phyloP scores from a whole-genome alignment of 1,140 invertebrate species.

The Hylaeus anthracinus region DNA sequence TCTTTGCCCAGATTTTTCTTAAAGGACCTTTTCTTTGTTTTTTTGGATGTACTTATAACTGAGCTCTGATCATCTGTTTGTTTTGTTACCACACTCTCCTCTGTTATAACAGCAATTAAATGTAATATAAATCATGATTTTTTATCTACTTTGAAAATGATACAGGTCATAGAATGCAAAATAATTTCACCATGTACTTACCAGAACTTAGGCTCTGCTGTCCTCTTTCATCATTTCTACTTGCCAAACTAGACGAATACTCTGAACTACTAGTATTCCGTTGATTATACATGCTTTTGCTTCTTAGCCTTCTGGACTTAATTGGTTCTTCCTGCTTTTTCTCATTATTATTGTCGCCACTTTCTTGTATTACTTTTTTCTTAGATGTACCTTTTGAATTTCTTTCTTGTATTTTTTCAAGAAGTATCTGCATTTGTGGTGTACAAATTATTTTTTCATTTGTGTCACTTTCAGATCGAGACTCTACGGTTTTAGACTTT shows the following conservation, averaged over 20 bases:
- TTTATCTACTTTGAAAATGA: not conserved
- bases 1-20: constrained; percentile 66
- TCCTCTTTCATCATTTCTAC: no score
- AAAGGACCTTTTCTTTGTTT: not conserved
- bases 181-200: not conserved
- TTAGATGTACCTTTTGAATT: not conserved
- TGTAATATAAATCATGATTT: not conserved
- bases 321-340: not conserved
- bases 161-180: not conserved
- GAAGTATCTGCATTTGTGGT: constrained; percentile 56
- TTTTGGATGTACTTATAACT: not conserved
- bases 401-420: constrained; percentile 33
- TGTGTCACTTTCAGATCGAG: not conserved
- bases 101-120: constrained; percentile 8
- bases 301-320: not conserved
- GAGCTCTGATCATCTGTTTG: not conserved
- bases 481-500: not conserved
- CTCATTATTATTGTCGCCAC: not conserved
- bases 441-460: constrained; percentile 29
- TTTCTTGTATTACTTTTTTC: not conserved
- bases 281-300: not conserved
- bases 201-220: constrained; percentile 6
- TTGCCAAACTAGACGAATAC: not conserved
- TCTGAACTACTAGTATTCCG: not conserved
- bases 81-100: not conserved